Base-by-base conservation (phyloP, 2,113 vertebrate species). In the Brevimyrus niger region DNA sequence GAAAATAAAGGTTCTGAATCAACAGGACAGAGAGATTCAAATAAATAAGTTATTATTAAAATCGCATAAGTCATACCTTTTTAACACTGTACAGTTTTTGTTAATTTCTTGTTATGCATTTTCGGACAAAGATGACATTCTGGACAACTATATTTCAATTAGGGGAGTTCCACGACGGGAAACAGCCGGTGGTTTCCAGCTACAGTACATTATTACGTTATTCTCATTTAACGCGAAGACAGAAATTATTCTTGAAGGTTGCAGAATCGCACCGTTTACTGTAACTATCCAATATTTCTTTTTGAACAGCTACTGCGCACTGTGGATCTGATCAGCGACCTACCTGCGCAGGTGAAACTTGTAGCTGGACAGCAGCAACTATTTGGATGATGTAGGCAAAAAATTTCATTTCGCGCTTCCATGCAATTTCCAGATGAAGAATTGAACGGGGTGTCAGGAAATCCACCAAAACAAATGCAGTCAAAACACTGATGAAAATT, bases 291-390 rank as follows among this genome's bases (percentile, higher is more conserved):
- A 13, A 35, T 5, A 42, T 19, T 23, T 44, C 10, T 35, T 17
- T 27, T 11, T 8, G 1, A 4, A 9, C 58, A 80, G 51, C 21
- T 17, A 47, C 86, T 46, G 27, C 13, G 10, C 23, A 58, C 46
- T 15, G 44, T 23, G 19, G 35, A 11, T 47, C 3, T 8, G 42
- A 84, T 84, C 44, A 46, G 44, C 82, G 38, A 42, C 93, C 42
- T 96, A 96, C 96, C 96, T 96, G 95, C 89, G 93, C 95, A 94
- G 95, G 95, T 95, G 94, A 92, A 91, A 95, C 90, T 90, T 93
- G 94, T 92, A 96, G 91, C 90, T 93, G 94, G 89, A 96, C 90
- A 90, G 92, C 93, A 92, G 92, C 92, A 58, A 92, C 91, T 51
- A 94, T 88, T 92, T 91, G 93, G 92, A 95, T 86, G 88, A 95